phyloP scores from a whole-genome alignment of 2,113 vertebrate species.

The Bufo bufo region DNA sequence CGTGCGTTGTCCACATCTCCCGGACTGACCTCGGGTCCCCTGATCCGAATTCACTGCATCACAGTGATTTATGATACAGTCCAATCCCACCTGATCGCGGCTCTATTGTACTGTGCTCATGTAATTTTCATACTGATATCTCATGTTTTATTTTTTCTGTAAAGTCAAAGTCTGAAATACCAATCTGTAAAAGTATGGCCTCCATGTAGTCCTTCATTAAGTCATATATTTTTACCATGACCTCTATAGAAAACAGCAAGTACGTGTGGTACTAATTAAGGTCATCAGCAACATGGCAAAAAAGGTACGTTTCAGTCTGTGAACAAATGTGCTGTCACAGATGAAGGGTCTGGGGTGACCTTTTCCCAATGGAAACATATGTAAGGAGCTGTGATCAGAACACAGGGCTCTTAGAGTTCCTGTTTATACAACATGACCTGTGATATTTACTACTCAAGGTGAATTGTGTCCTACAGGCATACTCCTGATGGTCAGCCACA shows the following conservation, averaged over 20 bases:
- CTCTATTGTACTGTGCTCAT: no score
- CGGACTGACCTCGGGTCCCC: no score
- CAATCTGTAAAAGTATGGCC: neutral
- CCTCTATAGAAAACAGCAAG: neutral
- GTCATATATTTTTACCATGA: neutral
- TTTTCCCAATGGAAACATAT: slow-evolving; percentile 5
- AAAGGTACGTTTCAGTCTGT: neutral
- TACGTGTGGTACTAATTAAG: neutral
- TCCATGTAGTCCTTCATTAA: neutral
- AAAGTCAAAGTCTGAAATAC: no score
- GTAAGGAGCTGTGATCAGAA: neutral
- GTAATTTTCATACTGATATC: no score
- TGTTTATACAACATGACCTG: slow-evolving; percentile 25
- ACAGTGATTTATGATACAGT: no score
- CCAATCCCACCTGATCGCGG: no score
- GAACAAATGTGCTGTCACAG: slow-evolving; percentile 34
- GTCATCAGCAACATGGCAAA: neutral
- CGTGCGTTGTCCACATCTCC: no score
- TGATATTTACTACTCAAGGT: neutral
- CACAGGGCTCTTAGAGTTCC: neutral
- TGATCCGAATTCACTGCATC: no score
- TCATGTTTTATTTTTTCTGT: no score
- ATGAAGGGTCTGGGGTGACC: slow-evolving; percentile 23
- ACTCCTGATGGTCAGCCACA: neutral
- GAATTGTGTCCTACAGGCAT: neutral